Evolutionary conservation across 2,888 invertebrate genomes (phyloP).

Genomic region (Nezara viridula): DNA sequence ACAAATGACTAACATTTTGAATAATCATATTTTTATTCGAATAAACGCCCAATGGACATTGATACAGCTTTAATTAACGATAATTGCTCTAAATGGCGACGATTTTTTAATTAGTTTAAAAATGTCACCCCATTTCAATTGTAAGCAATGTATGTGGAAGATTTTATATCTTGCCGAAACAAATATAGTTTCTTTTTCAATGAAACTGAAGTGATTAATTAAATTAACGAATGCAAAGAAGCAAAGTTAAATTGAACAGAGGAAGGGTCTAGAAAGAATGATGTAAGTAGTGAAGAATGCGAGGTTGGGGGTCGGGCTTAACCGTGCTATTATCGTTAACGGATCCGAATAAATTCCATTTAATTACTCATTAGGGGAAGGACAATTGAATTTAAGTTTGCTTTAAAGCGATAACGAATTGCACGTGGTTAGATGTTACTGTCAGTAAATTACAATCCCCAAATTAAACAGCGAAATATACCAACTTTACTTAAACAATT

Average conservation of each 20-base stretch:
- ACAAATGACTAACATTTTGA: too few relatives aligned
- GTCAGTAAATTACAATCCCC: background rate
- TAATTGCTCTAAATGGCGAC: too few relatives aligned
- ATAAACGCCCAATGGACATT: too few relatives aligned
- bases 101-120: too few relatives aligned
- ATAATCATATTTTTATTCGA: too few relatives aligned
- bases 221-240: too few relatives aligned
- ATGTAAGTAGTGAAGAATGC: slow-evolving; percentile 5
- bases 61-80: too few relatives aligned
- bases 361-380: background rate
- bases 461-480: background rate
- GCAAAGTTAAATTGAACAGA: background rate
- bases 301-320: background rate
- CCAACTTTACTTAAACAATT: background rate
- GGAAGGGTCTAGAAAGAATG: background rate
- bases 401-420: slow-evolving; percentile 8
- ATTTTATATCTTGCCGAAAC: too few relatives aligned
- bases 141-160: too few relatives aligned
- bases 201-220: too few relatives aligned
- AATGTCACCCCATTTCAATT: too few relatives aligned
- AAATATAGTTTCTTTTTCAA: too few relatives aligned
- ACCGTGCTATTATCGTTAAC: background rate
- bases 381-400: slow-evolving; percentile 19
- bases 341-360: background rate
- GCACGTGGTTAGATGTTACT: background rate